Conservation (phyloP, 2,113 vertebrate species). For the Bubalus kerabau region DNA sequence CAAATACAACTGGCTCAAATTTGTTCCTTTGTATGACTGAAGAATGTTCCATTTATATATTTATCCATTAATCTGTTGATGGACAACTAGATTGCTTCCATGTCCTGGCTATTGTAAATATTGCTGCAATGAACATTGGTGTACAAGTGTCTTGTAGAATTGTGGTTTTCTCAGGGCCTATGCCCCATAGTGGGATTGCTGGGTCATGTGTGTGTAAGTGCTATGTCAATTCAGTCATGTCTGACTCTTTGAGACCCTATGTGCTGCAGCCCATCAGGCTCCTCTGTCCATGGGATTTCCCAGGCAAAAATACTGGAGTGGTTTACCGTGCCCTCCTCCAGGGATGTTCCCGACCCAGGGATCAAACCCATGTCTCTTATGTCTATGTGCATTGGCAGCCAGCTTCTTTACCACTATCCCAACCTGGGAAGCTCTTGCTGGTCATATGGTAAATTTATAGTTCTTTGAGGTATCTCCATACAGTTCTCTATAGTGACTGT, state of each 20-base stretch:
- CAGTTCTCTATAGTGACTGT: neutral
- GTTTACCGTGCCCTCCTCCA: neutral
- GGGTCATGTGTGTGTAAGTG: neutral
- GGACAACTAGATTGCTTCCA: neutral
- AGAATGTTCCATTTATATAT: neutral
- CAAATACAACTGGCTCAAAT: neutral
- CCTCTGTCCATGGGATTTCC: neutral
- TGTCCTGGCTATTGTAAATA: neutral
- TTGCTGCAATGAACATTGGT: neutral
- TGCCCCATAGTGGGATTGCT: neutral
- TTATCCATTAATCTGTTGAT: neutral
- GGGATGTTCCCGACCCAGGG: fast-evolving
- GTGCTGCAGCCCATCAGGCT: neutral
- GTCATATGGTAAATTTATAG: neutral
- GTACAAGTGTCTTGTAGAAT: neutral
- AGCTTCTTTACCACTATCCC: neutral
- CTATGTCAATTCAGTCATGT: neutral
- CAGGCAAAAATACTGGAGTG: neutral
- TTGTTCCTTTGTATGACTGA: neutral
- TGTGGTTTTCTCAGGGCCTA: neutral
- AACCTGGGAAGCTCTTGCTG: neutral
- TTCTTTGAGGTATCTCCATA: neutral
- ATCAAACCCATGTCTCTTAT: neutral
- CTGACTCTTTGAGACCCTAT: neutral
- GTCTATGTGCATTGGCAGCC: neutral